Base-by-base conservation (phyloP, 2,113 vertebrate species). In the Ochotona curzoniae region DNA sequence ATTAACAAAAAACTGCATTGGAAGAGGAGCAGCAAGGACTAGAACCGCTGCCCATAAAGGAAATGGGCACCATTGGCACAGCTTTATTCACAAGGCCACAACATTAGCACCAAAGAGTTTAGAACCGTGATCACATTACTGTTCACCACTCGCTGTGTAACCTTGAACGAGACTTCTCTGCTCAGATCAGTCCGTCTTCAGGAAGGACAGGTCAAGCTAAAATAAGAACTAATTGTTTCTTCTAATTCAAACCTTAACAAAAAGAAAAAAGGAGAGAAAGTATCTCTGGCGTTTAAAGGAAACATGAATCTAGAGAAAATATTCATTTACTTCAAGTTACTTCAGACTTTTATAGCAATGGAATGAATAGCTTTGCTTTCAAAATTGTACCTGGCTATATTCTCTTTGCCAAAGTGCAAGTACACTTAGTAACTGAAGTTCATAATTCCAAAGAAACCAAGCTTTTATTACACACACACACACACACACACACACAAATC, bases 351-450 rank as follows among this genome's bases (percentile, higher is more conserved):
- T 30, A 26, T 69, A 66, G 76, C 80, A 82, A 80, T 86, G 51
- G 32, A 94, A 94, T 83, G 57, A 90, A 32, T 44, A 44, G 38
- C 5, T 84, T 2, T 87, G 23, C 12, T 25, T 92, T 95, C 17
- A 87, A 79, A 89, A 92, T 73, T 69, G 2, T 2, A 82, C 57
- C 18, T 71, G 44, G 32, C 60, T 74, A 51, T 32, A 85, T 83
- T 90, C 18, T 64, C 49, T 67, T n/a, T 71, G 4, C 17, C 17
- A 89, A 91, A 86, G 25, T 5, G 76, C 89, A 82, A 73, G 2
- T 38, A 35, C 25, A 75, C 3, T 10, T 80, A 70, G 57, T 81
- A 60, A 32, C 7, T 8, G 54, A 2, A 38, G 14, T 8, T n/a
- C 10, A 47, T n/a, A 94, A 83, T 63, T 13, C 61, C 49, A 75